Percentiles rank a stretch among this genome's conserved stretches.
phyloP scores from a whole-genome alignment of 2,797 vertebrate species.

The Caiman crocodilus region DNA sequence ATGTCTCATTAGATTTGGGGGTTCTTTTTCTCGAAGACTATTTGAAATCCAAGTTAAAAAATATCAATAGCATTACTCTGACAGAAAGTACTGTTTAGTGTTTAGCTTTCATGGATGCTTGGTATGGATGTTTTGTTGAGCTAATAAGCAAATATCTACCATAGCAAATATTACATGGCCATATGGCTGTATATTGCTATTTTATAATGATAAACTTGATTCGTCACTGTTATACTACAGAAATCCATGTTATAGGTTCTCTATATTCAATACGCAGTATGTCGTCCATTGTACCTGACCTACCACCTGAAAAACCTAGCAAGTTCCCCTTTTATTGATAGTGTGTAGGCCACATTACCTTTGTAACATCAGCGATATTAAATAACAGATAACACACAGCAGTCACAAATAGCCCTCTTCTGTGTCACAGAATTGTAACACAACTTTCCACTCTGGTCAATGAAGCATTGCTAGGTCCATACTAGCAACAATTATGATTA shows the following conservation, averaged over 20 bases:
- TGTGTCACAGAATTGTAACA: neutral
- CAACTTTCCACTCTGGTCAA: neutral
- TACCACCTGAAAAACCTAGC: neutral
- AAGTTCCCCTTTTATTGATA: neutral
- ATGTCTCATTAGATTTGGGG: neutral
- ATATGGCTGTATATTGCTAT: neutral
- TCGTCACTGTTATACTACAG: neutral
- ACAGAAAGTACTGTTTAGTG: neutral
- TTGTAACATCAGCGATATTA: neutral
- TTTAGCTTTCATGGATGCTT: neutral
- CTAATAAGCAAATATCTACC: neutral
- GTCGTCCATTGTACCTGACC: neutral
- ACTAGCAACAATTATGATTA: neutral
- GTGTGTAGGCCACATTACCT: neutral
- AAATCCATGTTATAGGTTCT: rapidly evolving
- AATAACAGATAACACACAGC: neutral
- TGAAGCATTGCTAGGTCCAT: neutral
- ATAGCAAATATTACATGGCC: neutral
- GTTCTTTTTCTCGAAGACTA: neutral
- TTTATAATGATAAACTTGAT: neutral
- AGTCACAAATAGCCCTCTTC: neutral
- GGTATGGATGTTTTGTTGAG: neutral
- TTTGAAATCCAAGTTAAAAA: slow-evolving; percentile 1
- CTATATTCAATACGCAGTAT: neutral
- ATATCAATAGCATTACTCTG: neutral